Conservation (phyloP, 2,113 vertebrate species). For the Apus apus region DNA sequence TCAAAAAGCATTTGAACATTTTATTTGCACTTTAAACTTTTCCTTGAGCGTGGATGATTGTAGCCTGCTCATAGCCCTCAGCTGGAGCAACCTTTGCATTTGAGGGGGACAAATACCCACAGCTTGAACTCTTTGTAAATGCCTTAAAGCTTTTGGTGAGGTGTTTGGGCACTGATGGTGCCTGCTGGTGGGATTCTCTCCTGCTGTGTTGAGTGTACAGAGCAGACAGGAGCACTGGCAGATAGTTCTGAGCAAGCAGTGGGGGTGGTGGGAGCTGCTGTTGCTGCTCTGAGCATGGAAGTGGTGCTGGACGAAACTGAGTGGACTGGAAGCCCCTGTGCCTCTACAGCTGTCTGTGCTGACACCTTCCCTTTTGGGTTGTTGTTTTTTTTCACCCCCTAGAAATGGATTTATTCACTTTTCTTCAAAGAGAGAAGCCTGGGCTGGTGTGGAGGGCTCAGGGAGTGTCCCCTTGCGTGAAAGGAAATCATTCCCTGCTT, state of each 20-base stretch:
- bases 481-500: not conserved
- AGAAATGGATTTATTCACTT: not conserved
- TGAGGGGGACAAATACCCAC: not conserved
- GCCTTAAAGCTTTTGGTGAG: slow-evolving; percentile 10
- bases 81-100: not conserved
- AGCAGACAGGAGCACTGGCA: not conserved
- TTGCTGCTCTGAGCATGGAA: not conserved
- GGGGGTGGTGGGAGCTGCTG: not conserved
- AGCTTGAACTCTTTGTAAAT: not conserved
- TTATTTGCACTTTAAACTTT: slow-evolving; percentile 42
- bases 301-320: not conserved
- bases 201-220: not conserved
- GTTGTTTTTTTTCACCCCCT: fast-evolving
- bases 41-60: not conserved
- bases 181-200: not conserved
- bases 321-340: not conserved
- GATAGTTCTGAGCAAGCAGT: not conserved
- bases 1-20: not conserved
- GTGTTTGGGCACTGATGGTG: not conserved
- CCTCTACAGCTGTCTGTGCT: not conserved
- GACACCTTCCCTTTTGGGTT: not conserved
- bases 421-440: not conserved
- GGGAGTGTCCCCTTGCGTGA: not conserved
- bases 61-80: not conserved
- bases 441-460: not conserved